Conservation (phyloP, 1,140 invertebrate species). For the Drosophila mojavensis region DNA sequence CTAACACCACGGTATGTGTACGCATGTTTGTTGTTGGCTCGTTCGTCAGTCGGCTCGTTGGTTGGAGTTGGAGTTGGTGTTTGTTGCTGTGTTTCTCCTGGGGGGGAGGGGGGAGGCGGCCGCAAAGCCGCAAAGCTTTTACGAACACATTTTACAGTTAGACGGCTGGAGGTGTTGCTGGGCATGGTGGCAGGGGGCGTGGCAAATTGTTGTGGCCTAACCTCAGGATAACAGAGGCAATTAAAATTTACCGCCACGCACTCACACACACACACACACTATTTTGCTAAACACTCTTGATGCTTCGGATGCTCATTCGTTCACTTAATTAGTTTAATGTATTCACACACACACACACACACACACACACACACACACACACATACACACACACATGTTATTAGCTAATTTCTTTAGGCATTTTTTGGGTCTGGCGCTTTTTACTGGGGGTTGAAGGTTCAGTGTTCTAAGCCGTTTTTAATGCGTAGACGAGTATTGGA, state of each 20-base stretch:
- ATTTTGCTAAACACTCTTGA: conserved; percentile 63
- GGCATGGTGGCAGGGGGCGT: not conserved
- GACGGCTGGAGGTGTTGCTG: not conserved
- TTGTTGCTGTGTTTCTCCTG: not conserved
- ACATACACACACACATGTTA: too few species aligned
- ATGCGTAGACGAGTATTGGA: conserved; percentile 17
- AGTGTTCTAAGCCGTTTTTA: conserved; percentile 29
- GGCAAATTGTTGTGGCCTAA: conserved; percentile 70
- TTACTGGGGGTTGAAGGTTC: conserved; percentile 6
- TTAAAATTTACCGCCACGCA: conserved; percentile 47
- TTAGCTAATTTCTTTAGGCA: too few species aligned
- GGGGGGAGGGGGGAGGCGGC: not conserved
- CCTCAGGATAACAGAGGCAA: conserved; percentile 66
- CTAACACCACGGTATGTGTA: too few species aligned
- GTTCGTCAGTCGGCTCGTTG: too few species aligned
- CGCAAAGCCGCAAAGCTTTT: conserved; percentile 51
- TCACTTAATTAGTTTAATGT: conserved; percentile 56
- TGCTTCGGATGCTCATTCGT: not conserved
- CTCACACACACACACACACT: conserved; percentile 7
- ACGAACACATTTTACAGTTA: conserved; percentile 20
- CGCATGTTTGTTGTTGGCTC: too few species aligned
- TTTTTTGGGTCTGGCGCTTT: too few species aligned
- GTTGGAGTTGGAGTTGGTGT: too few species aligned
- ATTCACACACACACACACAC: conserved; percentile 28
- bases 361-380: conserved; percentile 1